Percentiles rank a stretch among this genome's conserved stretches.
phyloP scores from a whole-genome alignment of 2,888 invertebrate species.

The Drosophila neonasuta region DNA sequence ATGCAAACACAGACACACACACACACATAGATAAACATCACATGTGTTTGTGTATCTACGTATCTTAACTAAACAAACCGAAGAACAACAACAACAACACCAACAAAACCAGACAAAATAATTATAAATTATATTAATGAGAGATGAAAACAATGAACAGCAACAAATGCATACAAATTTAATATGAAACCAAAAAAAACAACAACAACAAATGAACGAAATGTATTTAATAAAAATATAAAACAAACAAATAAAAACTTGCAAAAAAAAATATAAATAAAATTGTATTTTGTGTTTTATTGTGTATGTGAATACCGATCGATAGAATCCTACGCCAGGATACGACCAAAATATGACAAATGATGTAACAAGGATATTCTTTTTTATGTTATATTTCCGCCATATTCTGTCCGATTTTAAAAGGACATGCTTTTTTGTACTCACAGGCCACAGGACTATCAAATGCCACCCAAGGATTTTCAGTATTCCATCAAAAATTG shows the following conservation, averaged over 20 bases:
- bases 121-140: slow-evolving; percentile 44
- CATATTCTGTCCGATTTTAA: too few species aligned
- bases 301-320: not conserved
- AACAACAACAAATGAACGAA: slow-evolving; percentile 58
- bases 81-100: slow-evolving; percentile 24
- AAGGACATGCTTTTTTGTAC: not conserved
- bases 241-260: slow-evolving; percentile 48
- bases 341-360: too few species aligned
- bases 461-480: not conserved
- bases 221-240: slow-evolving; percentile 76
- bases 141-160: slow-evolving; percentile 63
- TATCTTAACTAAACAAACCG: slow-evolving; percentile 31
- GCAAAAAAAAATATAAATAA: slow-evolving; percentile 21
- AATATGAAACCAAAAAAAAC: slow-evolving; percentile 39
- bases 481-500: not conserved
- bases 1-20: slow-evolving; percentile 26
- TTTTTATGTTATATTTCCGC: too few species aligned
- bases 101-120: slow-evolving; percentile 28
- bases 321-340: too few species aligned
- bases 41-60: slow-evolving; percentile 29
- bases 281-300: slow-evolving; percentile 3
- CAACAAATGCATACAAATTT: slow-evolving; percentile 60
- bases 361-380: too few species aligned
- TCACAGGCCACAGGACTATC: not conserved
- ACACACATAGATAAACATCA: not conserved